A percentile compares a stretch with the other conserved stretches of the same genome.
These are phyloP conservation scores for Crambe crambe DNA, from an alignment of 37 sponge, comb jelly and placozoan species.

Conservation along the genomic window DNA sequence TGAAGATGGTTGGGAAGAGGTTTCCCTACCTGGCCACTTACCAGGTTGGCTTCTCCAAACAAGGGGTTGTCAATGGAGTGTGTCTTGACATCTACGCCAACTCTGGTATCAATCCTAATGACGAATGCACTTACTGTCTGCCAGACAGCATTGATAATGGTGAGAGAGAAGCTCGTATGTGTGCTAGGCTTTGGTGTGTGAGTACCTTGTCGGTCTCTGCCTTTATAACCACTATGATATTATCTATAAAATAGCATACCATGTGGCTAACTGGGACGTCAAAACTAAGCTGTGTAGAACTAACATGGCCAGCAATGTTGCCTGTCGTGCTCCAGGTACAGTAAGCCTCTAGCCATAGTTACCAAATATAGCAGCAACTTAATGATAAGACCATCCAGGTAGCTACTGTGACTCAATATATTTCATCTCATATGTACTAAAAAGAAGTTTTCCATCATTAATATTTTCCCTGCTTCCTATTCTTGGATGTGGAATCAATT, in stretches of 20 bases:
- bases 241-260: conserved; percentile 67
- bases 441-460: no score
- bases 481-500: no score
- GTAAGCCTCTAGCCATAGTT: no score
- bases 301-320: conserved; percentile 52
- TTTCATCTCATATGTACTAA: no score
- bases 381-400: no score
- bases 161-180: no score
- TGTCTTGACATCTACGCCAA: conserved; percentile 55
- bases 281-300: conserved; percentile 59
- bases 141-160: conserved; percentile 35
- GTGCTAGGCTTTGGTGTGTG: no score
- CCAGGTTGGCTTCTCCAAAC: conserved; percentile 61
- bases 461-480: no score
- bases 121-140: conserved; percentile 10
- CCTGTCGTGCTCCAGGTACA: conserved; percentile 83
- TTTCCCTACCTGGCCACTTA: conserved; percentile 65
- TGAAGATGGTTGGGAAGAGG: conserved; percentile 84
- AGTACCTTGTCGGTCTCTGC: no score
- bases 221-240: not conserved
- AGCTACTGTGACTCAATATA: no score
- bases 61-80: conserved; percentile 69
- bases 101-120: conserved; percentile 47
- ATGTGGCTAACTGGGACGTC: conserved; percentile 67
- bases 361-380: no score